Conservation (phyloP, 2,888 invertebrate species). For the Pachydiplax longipennis region DNA sequence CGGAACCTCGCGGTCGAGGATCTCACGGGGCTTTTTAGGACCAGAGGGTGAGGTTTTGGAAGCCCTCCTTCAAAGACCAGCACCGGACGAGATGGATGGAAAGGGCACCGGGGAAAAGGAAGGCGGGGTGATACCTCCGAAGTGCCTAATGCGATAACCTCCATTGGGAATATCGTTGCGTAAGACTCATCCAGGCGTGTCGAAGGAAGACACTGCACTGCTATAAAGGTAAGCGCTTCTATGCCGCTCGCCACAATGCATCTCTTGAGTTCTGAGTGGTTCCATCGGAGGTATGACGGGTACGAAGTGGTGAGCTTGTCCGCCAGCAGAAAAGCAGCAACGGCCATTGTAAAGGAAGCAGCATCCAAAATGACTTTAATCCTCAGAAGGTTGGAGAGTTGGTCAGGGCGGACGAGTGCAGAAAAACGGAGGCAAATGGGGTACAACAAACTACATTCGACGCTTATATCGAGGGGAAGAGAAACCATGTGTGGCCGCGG, state of each 20-base stretch:
- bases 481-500: constrained; percentile 25
- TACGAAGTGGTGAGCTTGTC: neutral
- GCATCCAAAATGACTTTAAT: constrained; percentile 2
- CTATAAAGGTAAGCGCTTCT: neutral
- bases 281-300: neutral
- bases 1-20: too few relatives aligned
- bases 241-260: neutral
- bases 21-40: too few relatives aligned
- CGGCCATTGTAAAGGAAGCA: neutral
- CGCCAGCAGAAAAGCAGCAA: neutral
- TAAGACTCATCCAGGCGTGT: neutral
- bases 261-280: neutral
- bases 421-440: neutral
- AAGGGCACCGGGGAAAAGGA: neutral
- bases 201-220: neutral
- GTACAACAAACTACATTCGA: constrained; percentile 4
- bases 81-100: neutral
- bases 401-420: neutral
- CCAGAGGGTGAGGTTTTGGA: neutral
- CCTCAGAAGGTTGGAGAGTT: constrained; percentile 4
- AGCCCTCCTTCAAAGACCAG: neutral
- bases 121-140: neutral
- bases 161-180: neutral
- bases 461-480: constrained; percentile 11
- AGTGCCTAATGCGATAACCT: neutral